Evolutionary conservation across 2,888 invertebrate species (phyloP).

Genomic region (Automeris io): DNA sequence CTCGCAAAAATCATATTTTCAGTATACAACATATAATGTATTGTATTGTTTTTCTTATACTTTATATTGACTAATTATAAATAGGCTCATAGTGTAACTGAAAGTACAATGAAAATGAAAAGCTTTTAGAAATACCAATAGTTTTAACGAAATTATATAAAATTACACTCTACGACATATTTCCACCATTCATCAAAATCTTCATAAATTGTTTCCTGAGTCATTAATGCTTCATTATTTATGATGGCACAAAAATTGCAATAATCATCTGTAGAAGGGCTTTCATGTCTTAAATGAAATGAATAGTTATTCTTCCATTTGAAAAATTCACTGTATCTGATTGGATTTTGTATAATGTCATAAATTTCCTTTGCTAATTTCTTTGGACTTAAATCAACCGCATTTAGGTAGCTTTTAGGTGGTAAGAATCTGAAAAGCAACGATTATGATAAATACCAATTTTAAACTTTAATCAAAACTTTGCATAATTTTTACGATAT

Average conservation of each 20-base stretch:
- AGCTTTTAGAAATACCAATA: too few species aligned
- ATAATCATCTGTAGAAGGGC: conserved; percentile 40
- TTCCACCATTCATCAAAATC: conserved; percentile 45
- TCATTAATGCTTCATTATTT: conserved; percentile 31
- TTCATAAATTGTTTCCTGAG: conserved; percentile 20
- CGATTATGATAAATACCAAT: too few species aligned
- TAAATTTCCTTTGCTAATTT: conserved; percentile 37
- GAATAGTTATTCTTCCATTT: conserved; percentile 48
- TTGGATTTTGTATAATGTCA: conserved; percentile 29
- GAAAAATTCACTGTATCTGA: conserved; percentile 39
- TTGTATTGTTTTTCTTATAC: background rate
- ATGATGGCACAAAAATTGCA: conserved; percentile 45
- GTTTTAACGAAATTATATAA: background rate
- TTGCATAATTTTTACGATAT: too few species aligned
- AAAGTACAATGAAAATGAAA: too few species aligned
- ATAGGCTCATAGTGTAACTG: too few species aligned
- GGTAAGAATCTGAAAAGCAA: conserved; percentile 54
- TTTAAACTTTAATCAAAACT: too few species aligned
- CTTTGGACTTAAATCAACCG: conserved; percentile 30
- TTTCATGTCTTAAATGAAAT: conserved; percentile 30
- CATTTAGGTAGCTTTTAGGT: conserved; percentile 45
- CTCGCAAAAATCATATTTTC: too few species aligned
- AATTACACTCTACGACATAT: conserved; percentile 13
- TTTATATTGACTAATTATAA: too few species aligned
- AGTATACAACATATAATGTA: too few species aligned